Evolutionary conservation across 2,113 vertebrate genomes (phyloP).

Genomic region (Marmota monax): DNA sequence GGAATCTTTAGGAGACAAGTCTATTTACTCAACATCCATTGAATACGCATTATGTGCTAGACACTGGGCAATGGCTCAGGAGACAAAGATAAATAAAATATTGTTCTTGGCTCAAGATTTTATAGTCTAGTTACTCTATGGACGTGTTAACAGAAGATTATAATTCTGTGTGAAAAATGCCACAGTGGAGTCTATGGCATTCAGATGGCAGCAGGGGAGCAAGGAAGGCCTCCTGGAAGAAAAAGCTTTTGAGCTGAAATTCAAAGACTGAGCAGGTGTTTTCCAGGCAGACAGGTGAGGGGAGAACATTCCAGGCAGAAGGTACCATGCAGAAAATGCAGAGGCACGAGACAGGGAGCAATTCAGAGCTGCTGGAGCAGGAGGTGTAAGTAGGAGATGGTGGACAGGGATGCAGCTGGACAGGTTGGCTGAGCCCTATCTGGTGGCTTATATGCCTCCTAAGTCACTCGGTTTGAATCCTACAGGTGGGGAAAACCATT

Average conservation of each 20-base stretch:
- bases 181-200: neutral
- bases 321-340: constrained; percentile 4
- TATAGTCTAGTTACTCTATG: constrained; percentile 52
- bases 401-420: neutral
- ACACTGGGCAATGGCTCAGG: constrained; percentile 34
- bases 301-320: neutral
- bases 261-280: constrained; percentile 56
- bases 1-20: constrained; percentile 59
- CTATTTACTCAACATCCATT: constrained; percentile 56
- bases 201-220: constrained; percentile 22
- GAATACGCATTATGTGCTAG: constrained; percentile 40
- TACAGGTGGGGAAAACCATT: neutral
- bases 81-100: constrained; percentile 73
- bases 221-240: neutral
- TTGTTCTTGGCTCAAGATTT: constrained; percentile 70
- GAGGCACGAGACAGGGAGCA: neutral
- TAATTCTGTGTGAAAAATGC: constrained; percentile 55
- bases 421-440: neutral
- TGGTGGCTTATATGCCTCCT: neutral
- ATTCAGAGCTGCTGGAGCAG: neutral
- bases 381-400: neutral
- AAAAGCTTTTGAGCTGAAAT: constrained; percentile 53
- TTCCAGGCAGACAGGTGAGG: neutral
- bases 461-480: neutral
- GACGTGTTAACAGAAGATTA: constrained; percentile 54